Conservation (phyloP, 35 echinoderm and acorn worm species). For the Antedon bifida region DNA sequence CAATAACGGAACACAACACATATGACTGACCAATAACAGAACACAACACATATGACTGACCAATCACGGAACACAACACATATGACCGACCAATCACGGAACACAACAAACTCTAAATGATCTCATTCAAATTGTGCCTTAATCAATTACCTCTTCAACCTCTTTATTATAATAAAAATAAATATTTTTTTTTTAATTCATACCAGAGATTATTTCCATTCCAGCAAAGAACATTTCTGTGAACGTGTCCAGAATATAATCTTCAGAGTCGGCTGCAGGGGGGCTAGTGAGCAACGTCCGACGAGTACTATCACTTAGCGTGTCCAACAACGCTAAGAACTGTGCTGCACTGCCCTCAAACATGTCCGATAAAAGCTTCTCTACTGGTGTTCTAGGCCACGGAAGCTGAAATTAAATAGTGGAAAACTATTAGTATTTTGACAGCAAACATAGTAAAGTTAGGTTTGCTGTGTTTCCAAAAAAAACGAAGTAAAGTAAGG, state of each 20-base stretch:
- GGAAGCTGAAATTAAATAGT: slow-evolving; percentile 30
- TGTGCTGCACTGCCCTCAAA: slow-evolving; percentile 98
- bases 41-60: too few relatives aligned
- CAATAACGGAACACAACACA: too few relatives aligned
- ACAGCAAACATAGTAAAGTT: background rate
- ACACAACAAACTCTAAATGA: too few relatives aligned
- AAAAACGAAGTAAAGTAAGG: too few relatives aligned
- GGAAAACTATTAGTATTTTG: background rate
- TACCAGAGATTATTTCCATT: slow-evolving; percentile 89
- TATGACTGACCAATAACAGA: too few relatives aligned
- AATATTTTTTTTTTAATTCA: too few relatives aligned
- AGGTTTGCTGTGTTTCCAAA: too few relatives aligned
- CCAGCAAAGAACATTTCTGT: slow-evolving; percentile 98
- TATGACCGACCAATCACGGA: too few relatives aligned
- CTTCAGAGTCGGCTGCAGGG: slow-evolving; percentile 80
- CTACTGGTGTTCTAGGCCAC: slow-evolving; percentile 86
- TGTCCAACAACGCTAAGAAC: slow-evolving; percentile 91
- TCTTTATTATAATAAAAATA: too few relatives aligned
- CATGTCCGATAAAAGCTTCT: slow-evolving; percentile 88
- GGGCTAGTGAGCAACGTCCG: slow-evolving; percentile 76
- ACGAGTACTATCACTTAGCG: slow-evolving; percentile 71
- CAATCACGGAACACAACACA: too few relatives aligned
- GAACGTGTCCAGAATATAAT: slow-evolving; percentile 82
- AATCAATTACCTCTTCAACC: too few relatives aligned
- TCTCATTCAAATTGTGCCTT: too few relatives aligned